A percentile compares a stretch with the other conserved stretches of the same genome.
Evolutionary conservation across 2,113 vertebrate genomes (phyloP).

Genomic region (Procavia capensis): DNA sequence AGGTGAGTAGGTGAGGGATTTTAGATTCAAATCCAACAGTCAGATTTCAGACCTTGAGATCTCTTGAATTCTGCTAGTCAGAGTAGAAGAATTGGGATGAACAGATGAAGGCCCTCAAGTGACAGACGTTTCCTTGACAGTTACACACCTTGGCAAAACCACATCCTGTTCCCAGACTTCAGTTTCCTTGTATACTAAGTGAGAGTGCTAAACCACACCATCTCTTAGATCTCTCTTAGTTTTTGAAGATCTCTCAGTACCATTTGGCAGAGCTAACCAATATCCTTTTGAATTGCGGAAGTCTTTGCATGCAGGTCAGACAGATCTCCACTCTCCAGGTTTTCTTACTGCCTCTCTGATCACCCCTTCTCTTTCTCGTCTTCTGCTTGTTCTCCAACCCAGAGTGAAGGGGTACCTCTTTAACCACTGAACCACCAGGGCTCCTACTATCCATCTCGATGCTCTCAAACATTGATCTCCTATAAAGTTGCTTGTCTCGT

Average conservation of each 20-base stretch:
- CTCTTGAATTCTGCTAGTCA: neutral
- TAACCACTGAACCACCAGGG: no score
- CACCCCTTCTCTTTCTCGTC: no score
- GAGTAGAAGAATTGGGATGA: neutral
- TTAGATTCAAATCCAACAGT: neutral
- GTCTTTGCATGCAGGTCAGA: no score
- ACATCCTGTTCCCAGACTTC: neutral
- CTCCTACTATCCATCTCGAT: neutral
- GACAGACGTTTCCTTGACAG: neutral
- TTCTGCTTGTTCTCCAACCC: no score
- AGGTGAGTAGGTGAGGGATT: neutral
- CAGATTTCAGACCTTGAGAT: neutral
- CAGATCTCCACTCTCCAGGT: no score
- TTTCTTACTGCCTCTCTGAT: no score
- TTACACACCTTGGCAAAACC: neutral
- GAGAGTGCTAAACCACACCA: neutral
- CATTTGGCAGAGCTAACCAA: no score
- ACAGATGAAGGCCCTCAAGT: neutral
- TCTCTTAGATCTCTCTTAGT: neutral
- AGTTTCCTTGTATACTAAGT: neutral
- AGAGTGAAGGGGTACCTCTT: no score
- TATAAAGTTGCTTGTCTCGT: neutral
- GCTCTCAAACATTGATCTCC: neutral
- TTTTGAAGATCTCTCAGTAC: neutral
- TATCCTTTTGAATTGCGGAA: no score